Conservation (phyloP, 1,140 invertebrate genomes). For the Spodoptera litura region DNA sequence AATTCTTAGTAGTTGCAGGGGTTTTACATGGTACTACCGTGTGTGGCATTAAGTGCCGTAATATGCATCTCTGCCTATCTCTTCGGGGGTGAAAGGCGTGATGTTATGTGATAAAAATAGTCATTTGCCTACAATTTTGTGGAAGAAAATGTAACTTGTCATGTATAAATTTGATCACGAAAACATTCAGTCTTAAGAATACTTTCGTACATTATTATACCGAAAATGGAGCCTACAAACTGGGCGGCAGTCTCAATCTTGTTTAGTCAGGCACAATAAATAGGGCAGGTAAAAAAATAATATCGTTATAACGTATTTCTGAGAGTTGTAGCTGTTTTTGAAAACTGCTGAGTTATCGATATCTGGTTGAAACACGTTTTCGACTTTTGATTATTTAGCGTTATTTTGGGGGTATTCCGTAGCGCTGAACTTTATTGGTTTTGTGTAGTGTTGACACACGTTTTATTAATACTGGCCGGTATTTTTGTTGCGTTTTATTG, state of each 20-base stretch:
- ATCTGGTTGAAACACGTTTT: conserved; percentile 31
- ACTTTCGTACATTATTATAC: no score
- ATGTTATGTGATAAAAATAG: no score
- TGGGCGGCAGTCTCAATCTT: not conserved
- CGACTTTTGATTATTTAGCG: conserved; percentile 34
- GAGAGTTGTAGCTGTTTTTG: conserved; percentile 20
- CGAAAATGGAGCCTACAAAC: not conserved
- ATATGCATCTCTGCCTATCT: no score
- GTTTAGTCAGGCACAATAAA: conserved; percentile 25
- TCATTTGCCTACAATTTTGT: no score
- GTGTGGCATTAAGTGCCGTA: no score
- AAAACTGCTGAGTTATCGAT: conserved; percentile 31
- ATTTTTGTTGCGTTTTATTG: conserved; percentile 15
- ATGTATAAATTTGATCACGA: no score
- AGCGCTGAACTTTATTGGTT: conserved; percentile 31
- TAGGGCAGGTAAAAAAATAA: conserved; percentile 27
- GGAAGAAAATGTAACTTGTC: no score
- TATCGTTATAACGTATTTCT: conserved; percentile 38
- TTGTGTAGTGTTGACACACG: not conserved
- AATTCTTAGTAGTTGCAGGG: no score
- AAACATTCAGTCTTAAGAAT: no score
- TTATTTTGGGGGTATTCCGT: conserved; percentile 17
- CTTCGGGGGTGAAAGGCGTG: no score
- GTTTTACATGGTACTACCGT: no score
- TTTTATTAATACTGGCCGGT: conserved; percentile 30